These are phyloP conservation scores for Ceratosolen solmsi DNA, from an alignment of 1,140 invertebrate genomes.

Conservation along the genomic window DNA sequence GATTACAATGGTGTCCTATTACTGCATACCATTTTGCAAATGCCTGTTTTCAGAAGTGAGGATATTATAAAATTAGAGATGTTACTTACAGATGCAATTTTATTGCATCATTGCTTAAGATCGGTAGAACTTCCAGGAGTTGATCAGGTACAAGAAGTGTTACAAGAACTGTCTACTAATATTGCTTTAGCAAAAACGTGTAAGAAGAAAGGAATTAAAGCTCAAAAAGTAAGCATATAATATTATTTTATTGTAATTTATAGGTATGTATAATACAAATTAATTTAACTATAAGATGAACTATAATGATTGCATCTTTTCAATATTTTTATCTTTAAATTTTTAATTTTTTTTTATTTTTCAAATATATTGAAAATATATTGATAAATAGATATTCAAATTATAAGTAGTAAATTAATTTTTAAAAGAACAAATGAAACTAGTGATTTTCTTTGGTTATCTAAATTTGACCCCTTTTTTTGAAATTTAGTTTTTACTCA, in stretches of 20 bases:
- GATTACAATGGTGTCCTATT: slow-evolving; percentile 93
- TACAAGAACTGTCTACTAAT: slow-evolving; percentile 84
- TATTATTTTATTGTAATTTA: neutral
- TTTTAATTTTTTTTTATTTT: neutral
- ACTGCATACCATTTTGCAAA: slow-evolving; percentile 89
- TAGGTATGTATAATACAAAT: neutral
- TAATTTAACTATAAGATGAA: neutral
- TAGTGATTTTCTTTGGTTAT: no score
- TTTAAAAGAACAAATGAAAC: no score
- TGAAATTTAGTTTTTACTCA: no score
- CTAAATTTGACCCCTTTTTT: no score
- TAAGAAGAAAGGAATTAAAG: slow-evolving; percentile 88
- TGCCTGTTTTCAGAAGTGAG: slow-evolving; percentile 80
- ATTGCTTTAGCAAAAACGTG: slow-evolving; percentile 81
- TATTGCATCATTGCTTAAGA: slow-evolving; percentile 85
- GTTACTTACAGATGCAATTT: slow-evolving; percentile 87
- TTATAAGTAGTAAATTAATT: no score
- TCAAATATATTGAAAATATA: no score
- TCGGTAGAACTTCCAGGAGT: slow-evolving; percentile 81
- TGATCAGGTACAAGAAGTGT: slow-evolving; percentile 83
- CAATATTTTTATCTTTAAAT: slow-evolving; percentile 36
- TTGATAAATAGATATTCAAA: no score
- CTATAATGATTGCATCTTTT: neutral
- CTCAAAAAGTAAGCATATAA: slow-evolving; percentile 79
- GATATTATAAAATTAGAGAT: slow-evolving; percentile 88